Percentiles rank a stretch among this genome's conserved stretches.
Evolutionary conservation across 2,113 vertebrate species (phyloP).

Genomic region (Spea multiplicata): DNA sequence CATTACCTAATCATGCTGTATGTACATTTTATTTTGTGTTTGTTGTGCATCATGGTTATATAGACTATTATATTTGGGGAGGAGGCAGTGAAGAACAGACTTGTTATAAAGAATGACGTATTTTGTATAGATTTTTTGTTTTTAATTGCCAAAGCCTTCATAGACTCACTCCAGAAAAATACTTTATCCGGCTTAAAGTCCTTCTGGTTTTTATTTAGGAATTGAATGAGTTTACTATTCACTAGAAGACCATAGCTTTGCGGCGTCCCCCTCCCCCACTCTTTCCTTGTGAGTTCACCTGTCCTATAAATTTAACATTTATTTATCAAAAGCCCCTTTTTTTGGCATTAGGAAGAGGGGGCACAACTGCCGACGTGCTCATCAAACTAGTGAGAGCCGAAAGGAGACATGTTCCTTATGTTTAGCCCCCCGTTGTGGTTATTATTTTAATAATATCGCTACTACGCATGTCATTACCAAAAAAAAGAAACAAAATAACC

Average conservation of each 20-base stretch:
- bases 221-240: constrained; percentile 48
- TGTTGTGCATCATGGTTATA: background rate
- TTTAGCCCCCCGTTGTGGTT: constrained; percentile 22
- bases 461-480: constrained; percentile 75
- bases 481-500: constrained; percentile 70
- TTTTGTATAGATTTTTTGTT: constrained; percentile 71
- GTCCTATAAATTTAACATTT: background rate
- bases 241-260: constrained; percentile 50
- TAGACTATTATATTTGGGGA: constrained; percentile 33
- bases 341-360: constrained; percentile 32
- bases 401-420: constrained; percentile 53
- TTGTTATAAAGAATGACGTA: constrained; percentile 66
- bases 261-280: constrained; percentile 39
- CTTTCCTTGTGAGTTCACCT: background rate
- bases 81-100: constrained; percentile 57
- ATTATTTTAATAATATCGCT: constrained; percentile 66
- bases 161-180: constrained; percentile 34
- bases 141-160: constrained; percentile 82
- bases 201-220: too few relatives aligned
- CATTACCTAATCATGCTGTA: constrained; percentile 58
- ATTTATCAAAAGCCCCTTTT: too few relatives aligned
- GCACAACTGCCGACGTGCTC: constrained; percentile 48
- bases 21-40: constrained; percentile 56
- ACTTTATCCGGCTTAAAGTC: too few relatives aligned
- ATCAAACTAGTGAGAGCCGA: constrained; percentile 56